Evolutionary conservation across 2,113 vertebrate genomes (phyloP), one percentile per base, ranked within the genome.

Genomic region (Menura novaehollandiae): DNA sequence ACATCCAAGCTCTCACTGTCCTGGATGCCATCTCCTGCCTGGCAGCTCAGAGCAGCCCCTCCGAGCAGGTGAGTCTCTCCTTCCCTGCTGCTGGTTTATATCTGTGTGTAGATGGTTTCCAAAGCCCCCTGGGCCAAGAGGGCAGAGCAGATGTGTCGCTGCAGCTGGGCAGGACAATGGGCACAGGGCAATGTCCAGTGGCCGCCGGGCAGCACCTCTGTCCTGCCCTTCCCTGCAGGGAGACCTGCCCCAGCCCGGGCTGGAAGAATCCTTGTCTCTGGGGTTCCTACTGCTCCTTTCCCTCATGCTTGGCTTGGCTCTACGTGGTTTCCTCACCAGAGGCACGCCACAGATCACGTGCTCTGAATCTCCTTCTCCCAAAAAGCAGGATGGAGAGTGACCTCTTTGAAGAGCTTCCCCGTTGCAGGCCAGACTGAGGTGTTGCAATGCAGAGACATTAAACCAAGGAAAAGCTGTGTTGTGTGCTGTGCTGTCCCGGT

Each of bases 161-260:
- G 18, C 35, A 71, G 28, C 47, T 87, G 52, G 30, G 33, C 55
- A 82, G 16, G 21, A 24, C 0, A 1, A 51, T 39, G 28, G 35
- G 9, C 43, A 59, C 43, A 32, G 17, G 41, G 32, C 23, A 55
- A 18, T 11, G 27, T 11, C 27, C 8, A 35, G 33, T 3, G 51
- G 46, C 46, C 3, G 3, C 62, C 1, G 0, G n/a, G n/a, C 47
- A 64, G n/a, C 35, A 21, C 16, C 41, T 26, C 59, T 4, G 1
- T 33, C 62, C 84, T 68, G 43, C 35, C 20, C 16, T 79, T 72
- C 52, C 53, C 63, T 60, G 15, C 33, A 14, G 23, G 33, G 13
- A 47, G 2, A 30, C 20, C n/a, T 47, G 30, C 9, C 28, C 17
- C 27, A 58, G 43, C 16, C n/a, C 26, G 2, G 8, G 7, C 39